These are phyloP conservation scores for Arizona elegans DNA, from an alignment of 2,113 vertebrate genomes.

Conservation along the genomic window DNA sequence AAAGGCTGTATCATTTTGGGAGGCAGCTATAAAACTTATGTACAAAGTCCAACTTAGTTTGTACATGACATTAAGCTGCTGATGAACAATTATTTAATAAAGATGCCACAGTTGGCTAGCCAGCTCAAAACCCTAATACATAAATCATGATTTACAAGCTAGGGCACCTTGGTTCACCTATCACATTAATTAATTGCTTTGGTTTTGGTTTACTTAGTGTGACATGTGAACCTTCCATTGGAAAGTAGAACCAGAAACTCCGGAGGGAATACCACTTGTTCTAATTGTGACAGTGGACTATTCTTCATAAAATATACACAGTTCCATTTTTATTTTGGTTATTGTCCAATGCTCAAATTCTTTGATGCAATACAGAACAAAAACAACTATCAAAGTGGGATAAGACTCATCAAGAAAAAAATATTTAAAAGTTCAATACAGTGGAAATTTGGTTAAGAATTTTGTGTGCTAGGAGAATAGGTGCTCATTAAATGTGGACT, in stretches of 20 bases:
- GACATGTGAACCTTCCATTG: background rate
- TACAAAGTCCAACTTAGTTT: background rate
- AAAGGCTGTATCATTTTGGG: background rate
- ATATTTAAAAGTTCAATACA: background rate
- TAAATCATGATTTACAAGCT: background rate
- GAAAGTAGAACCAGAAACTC: background rate
- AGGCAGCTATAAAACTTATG: background rate
- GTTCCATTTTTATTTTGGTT: background rate
- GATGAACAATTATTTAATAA: background rate
- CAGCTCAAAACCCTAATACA: background rate
- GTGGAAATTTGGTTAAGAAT: background rate
- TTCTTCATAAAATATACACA: background rate
- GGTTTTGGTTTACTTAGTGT: background rate
- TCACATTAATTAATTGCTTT: background rate
- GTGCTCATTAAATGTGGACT: background rate
- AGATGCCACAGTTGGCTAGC: background rate
- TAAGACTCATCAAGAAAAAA: background rate
- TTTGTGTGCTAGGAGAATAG: background rate
- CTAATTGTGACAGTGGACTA: background rate
- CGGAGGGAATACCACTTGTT: background rate
- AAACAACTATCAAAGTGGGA: background rate
- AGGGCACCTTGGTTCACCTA: background rate
- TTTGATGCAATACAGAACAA: background rate
- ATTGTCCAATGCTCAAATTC: background rate
- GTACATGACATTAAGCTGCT: background rate